phyloP scores from a whole-genome alignment of 2,888 invertebrate species.

The Sericinus montela region DNA sequence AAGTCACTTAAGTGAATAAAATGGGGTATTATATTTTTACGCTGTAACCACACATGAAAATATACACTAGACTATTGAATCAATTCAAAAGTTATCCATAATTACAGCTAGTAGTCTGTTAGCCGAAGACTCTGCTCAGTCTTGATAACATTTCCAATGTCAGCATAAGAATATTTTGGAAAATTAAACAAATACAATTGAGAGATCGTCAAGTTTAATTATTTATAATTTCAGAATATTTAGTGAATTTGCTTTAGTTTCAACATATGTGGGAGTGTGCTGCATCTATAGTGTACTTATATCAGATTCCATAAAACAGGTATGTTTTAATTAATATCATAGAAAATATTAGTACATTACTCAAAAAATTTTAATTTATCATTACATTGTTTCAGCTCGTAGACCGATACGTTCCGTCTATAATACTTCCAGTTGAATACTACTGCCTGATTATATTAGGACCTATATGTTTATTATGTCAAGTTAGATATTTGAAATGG shows the following conservation, averaged over 20 bases:
- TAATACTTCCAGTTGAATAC: slow-evolving; percentile 55
- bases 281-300: slow-evolving; percentile 89
- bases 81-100: no score
- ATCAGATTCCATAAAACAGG: slow-evolving; percentile 83
- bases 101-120: no score
- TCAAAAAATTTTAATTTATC: background rate
- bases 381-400: slow-evolving; percentile 51
- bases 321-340: slow-evolving; percentile 36
- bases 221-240: slow-evolving; percentile 51
- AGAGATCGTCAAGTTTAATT: no score
- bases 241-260: slow-evolving; percentile 82
- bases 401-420: slow-evolving; percentile 53
- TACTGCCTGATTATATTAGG: slow-evolving; percentile 61
- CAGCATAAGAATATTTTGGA: no score
- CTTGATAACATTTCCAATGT: no score
- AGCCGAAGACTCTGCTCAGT: no score
- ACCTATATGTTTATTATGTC: slow-evolving; percentile 59
- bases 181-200: no score
- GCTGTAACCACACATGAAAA: no score
- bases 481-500: slow-evolving; percentile 86
- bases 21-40: no score
- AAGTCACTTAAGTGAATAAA: no score
- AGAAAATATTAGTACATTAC: background rate
- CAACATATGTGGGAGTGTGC: slow-evolving; percentile 84
- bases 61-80: no score